Percentiles rank a stretch among this genome's conserved stretches.
Conservation (phyloP, 2,888 invertebrate genomes). For the Dicranocentrus wangi region DNA sequence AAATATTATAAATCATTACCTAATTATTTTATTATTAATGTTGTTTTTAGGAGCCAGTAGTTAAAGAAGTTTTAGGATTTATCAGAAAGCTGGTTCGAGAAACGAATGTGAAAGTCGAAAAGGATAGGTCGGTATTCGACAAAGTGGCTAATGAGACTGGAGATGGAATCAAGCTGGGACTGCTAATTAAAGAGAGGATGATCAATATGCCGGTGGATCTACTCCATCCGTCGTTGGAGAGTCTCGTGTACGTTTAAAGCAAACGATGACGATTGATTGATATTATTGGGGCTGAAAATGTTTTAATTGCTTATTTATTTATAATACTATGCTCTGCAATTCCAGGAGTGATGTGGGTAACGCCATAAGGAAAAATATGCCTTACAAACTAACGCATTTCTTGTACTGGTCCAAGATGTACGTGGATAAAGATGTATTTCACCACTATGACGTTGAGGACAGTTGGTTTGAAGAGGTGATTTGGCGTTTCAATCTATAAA, state of each 20-base stretch:
- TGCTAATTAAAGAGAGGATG: conserved; percentile 60
- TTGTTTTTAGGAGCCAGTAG: conserved; percentile 24
- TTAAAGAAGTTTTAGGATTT: conserved; percentile 24
- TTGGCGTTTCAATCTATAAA: neutral
- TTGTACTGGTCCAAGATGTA: conserved; percentile 56
- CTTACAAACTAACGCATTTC: conserved; percentile 51
- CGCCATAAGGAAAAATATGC: conserved; percentile 49
- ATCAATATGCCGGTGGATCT: conserved; percentile 52
- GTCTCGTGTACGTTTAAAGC: conserved; percentile 43
- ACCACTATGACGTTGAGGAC: conserved; percentile 33
- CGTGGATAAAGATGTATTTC: neutral
- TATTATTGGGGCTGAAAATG: neutral
- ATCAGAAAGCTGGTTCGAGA: neutral
- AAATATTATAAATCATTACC: neutral
- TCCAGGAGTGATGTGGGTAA: conserved; percentile 37
- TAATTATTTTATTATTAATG: neutral
- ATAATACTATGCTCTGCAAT: neutral
- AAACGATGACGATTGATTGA: neutral
- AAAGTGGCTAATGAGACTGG: neutral
- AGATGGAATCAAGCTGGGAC: conserved; percentile 11
- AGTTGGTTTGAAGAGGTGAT: conserved; percentile 46
- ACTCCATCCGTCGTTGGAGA: conserved; percentile 47
- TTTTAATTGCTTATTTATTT: neutral
- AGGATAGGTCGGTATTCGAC: neutral
- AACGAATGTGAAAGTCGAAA: neutral